phyloP scores from a whole-genome alignment of 2,113 vertebrate species.

The Tor tambroides region DNA sequence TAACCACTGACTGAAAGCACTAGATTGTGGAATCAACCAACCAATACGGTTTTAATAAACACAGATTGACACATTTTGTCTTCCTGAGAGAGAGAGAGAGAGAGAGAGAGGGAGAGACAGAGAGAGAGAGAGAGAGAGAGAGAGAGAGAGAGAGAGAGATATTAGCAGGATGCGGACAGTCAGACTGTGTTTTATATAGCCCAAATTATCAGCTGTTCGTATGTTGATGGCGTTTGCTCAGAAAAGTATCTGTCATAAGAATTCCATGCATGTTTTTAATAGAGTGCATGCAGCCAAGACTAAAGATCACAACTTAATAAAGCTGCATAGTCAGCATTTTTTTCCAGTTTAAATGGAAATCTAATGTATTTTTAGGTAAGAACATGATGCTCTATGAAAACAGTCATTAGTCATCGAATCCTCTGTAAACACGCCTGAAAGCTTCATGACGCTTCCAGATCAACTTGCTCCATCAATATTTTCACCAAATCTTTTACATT shows the following conservation, averaged over 20 bases:
- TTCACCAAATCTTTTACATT: neutral
- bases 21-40: too few relatives aligned
- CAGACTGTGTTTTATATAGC: slow-evolving; percentile 42
- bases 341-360: neutral
- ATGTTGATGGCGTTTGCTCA: slow-evolving; percentile 18
- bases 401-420: neutral
- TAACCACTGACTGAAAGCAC: too few relatives aligned
- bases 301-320: neutral
- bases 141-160: too few relatives aligned
- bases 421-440: neutral
- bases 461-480: neutral
- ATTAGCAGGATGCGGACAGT: neutral
- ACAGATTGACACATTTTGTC: neutral
- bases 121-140: too few relatives aligned
- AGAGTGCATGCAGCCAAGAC: neutral
- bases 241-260: slow-evolving; percentile 18
- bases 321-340: neutral
- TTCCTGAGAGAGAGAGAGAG: neutral
- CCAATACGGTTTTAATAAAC: too few relatives aligned
- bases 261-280: slow-evolving; percentile 24
- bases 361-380: neutral
- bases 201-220: slow-evolving; percentile 42
- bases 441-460: neutral
- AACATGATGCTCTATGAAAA: neutral
- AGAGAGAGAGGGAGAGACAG: too few relatives aligned